Evolutionary conservation across 1,140 invertebrate genomes (phyloP).

Genomic region (Cryptotermes secundus): DNA sequence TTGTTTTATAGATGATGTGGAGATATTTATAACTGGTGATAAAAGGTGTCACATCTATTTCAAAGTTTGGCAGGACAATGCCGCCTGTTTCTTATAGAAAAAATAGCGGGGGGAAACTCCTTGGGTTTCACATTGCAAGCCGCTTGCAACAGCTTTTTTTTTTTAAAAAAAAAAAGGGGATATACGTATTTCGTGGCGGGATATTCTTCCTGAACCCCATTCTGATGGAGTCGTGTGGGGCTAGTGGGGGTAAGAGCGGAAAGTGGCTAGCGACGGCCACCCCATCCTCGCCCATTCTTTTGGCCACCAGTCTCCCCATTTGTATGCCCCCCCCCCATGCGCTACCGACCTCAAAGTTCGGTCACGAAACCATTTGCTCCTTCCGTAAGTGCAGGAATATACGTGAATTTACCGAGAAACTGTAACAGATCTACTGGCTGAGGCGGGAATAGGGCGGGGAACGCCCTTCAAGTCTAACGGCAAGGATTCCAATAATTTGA

Average conservation of each 20-base stretch:
- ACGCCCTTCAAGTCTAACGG: no score
- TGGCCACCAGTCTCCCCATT: background rate
- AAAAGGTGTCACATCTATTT: conserved; percentile 45
- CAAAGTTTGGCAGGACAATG: conserved; percentile 42
- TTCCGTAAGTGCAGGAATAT: background rate
- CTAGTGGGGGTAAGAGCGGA: background rate
- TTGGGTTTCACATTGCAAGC: conserved; percentile 30
- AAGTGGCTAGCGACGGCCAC: background rate
- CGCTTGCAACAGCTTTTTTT: conserved; percentile 23
- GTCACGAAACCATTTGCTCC: background rate
- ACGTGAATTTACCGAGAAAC: background rate
- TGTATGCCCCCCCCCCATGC: background rate
- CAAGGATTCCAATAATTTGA: no score
- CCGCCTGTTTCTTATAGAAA: conserved; percentile 31
- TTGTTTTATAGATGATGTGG: conserved; percentile 44
- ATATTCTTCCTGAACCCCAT: background rate
- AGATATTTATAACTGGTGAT: conserved; percentile 43
- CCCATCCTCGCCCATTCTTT: background rate
- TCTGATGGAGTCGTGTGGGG: background rate
- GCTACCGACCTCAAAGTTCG: background rate
- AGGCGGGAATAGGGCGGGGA: no score
- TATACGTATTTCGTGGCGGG: background rate
- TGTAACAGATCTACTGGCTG: no score
- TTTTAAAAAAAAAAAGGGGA: no score
- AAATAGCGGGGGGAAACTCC: conserved; percentile 24